Base-by-base conservation (phyloP, 2,888 invertebrate species). In the Belgica antarctica region DNA sequence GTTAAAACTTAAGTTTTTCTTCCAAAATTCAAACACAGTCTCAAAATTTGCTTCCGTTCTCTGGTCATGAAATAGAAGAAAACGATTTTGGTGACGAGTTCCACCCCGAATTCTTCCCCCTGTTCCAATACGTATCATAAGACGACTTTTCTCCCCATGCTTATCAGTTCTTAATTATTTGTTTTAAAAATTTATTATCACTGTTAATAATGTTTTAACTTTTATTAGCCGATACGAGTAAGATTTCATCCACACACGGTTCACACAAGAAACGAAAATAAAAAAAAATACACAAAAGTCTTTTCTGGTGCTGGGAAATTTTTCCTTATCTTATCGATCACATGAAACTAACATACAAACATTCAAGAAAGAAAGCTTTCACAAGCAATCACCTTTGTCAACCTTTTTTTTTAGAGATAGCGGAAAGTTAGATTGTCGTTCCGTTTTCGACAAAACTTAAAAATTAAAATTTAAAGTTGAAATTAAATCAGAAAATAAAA, bases 261-360 rank as follows among this genome's bases (percentile, higher is more conserved):
- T 10, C 31, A 4, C 31, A 31, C 31, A 31, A 31, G 10, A 41
- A 41, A 41, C 41, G 41, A 4, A 3, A 41, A 12, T 34, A 41
- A 41, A 41, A 15, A 3, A 2, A 41, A 41, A 41, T 15, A 15
- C 10, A 8, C 34, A 41, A 5, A 15, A 5, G 41, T 2, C 3
- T 36, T 34, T 15, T 41, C 41, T 63, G 63, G 63, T 63, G 63
- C 63, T 63, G 63, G 63, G 24, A 63, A 63, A 28, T 15, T 31
- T 34, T 62, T 34, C 62, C 22, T 41, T 5, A 41, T 41, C 41
- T 2, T 41, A 41, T n/a, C 41, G 10, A 17, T 41, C 15, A 41
- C 5, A 52, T 12, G 22, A 22, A 3, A 41, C 41, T 41, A 41
- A 41, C 15, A 12, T 15, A 8, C 34, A 12, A 34, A 7, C 12